Evolutionary conservation across 2,888 invertebrate species (phyloP).

Genomic region (Drosophila birchii): DNA sequence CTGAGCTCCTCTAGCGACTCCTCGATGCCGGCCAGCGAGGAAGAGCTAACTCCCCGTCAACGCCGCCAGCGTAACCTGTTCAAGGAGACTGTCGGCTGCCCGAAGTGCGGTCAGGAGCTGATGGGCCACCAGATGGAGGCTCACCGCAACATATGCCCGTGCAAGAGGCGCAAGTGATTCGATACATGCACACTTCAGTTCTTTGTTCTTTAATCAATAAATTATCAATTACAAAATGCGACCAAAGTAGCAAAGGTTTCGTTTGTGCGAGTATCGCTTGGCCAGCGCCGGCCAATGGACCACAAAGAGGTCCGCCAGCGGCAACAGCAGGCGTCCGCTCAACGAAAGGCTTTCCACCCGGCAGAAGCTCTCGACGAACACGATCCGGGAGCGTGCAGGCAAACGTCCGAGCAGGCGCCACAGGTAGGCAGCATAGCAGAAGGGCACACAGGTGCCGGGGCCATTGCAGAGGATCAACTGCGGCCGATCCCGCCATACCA

Average conservation of each 20-base stretch:
- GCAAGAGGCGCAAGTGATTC: constrained; percentile 29
- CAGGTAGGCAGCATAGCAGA: constrained; percentile 92
- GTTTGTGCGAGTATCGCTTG: constrained; percentile 55
- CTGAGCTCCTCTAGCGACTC: constrained; percentile 55
- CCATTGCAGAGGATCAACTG: constrained; percentile 96
- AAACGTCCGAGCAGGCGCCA: constrained; percentile 89
- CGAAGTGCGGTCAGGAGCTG: constrained; percentile 79
- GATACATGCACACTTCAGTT: neutral
- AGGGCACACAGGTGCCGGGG: constrained; percentile 97
- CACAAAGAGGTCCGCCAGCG: constrained; percentile 92
- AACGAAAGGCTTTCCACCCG: constrained; percentile 95
- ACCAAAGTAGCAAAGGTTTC: constrained; percentile 90
- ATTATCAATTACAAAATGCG: constrained; percentile 85
- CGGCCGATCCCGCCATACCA: constrained; percentile 89
- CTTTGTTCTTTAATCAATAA: neutral
- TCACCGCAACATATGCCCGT: constrained; percentile 80
- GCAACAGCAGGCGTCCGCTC: constrained; percentile 93
- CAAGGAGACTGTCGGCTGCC: constrained; percentile 77
- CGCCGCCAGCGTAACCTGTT: constrained; percentile 73
- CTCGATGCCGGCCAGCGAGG: constrained; percentile 11
- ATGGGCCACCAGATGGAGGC: constrained; percentile 75
- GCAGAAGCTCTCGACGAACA: constrained; percentile 98
- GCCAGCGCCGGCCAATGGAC: constrained; percentile 96
- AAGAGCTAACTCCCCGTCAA: constrained; percentile 54
- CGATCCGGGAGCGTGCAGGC: constrained; percentile 88